These are phyloP conservation scores for Brenthis hecate DNA, from an alignment of 2,888 invertebrate species.

Conservation along the genomic window DNA sequence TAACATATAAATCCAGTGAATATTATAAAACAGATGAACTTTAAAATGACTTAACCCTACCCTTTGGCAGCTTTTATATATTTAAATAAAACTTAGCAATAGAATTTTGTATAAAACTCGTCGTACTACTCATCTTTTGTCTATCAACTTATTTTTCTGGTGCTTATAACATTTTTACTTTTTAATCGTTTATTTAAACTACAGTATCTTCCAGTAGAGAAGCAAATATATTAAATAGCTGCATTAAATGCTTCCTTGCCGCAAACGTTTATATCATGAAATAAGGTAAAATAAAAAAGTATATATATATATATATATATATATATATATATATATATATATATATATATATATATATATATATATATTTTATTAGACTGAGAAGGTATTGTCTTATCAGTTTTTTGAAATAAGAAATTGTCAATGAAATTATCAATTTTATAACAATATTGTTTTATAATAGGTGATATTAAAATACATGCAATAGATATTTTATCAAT, in stretches of 20 bases:
- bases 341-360: slow-evolving; percentile 43
- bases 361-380: slow-evolving; percentile 46
- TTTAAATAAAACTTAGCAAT: too few relatives aligned
- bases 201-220: slow-evolving; percentile 27
- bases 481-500: slow-evolving; percentile 26
- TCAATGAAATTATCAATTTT: neutral
- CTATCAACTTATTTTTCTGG: slow-evolving; percentile 6
- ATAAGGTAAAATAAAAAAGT: slow-evolving; percentile 26
- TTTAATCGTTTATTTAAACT: neutral
- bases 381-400: slow-evolving; percentile 13
- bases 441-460: neutral
- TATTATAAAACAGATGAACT: too few relatives aligned
- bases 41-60: too few relatives aligned
- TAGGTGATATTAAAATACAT: neutral
- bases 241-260: slow-evolving; percentile 71
- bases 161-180: slow-evolving; percentile 6
- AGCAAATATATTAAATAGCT: slow-evolving; percentile 37
- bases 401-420: neutral
- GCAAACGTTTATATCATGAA: neutral
- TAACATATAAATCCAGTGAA: too few relatives aligned
- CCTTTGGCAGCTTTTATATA: too few relatives aligned
- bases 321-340: slow-evolving; percentile 43
- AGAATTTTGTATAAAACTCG: too few relatives aligned
- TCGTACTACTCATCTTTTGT: neutral
- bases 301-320: slow-evolving; percentile 46